phyloP scores from a whole-genome alignment of 2,113 vertebrate species.

The Barnardius zonarius region DNA sequence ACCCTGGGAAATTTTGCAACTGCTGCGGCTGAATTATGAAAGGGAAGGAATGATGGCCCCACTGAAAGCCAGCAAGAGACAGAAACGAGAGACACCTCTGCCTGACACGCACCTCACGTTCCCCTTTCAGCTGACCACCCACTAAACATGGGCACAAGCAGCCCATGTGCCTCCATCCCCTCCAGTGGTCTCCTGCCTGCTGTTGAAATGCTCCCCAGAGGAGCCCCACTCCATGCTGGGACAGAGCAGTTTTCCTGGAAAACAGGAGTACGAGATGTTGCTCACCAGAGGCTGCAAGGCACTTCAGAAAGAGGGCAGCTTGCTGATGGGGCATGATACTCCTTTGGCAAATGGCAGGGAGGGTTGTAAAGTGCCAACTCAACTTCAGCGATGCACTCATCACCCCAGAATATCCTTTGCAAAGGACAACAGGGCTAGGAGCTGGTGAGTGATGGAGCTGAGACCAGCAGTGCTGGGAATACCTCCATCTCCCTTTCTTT shows the following conservation, averaged over 20 bases:
- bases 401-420: neutral
- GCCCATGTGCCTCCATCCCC: neutral
- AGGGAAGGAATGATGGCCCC: neutral
- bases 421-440: neutral
- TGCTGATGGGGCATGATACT: neutral
- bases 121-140: neutral
- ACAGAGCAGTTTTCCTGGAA: neutral
- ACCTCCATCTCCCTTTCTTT: neutral
- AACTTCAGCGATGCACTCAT: neutral
- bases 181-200: neutral
- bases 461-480: neutral
- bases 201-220: neutral
- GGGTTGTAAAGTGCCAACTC: neutral
- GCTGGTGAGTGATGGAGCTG: neutral
- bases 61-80: neutral
- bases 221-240: neutral
- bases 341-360: neutral
- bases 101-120: neutral
- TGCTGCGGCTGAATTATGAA: constrained; percentile 14
- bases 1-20: constrained; percentile 6
- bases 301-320: neutral
- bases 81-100: neutral
- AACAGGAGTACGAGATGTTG: neutral
- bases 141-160: accelerated
- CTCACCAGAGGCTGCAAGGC: neutral